These are phyloP conservation scores for Drosophila maculinotata DNA, from an alignment of 2,888 invertebrate species.

Conservation along the genomic window DNA sequence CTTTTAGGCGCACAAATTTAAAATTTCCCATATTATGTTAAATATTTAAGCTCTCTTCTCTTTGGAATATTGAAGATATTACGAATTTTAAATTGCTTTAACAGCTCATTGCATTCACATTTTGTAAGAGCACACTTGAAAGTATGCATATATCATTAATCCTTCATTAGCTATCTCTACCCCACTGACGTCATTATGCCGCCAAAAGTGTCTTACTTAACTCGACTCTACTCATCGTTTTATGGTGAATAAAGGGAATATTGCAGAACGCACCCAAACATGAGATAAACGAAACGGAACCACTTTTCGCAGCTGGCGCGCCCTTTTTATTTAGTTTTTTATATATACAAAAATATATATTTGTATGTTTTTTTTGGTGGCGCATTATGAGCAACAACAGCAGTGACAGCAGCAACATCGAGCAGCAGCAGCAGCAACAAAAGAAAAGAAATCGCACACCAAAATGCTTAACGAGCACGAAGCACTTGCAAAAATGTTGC, in stretches of 20 bases:
- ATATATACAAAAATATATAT: neutral
- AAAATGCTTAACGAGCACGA: constrained; percentile 83
- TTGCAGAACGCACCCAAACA: constrained; percentile 54
- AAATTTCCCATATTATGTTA: too few species aligned
- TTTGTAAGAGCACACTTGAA: neutral
- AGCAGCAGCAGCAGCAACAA: constrained; percentile 43
- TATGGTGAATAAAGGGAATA: constrained; percentile 18
- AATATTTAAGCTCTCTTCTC: too few species aligned
- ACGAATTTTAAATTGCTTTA: neutral
- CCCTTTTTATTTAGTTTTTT: constrained; percentile 50
- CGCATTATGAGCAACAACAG: constrained; percentile 65
- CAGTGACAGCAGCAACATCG: constrained; percentile 27
- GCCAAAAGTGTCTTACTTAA: constrained; percentile 16
- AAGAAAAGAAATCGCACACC: constrained; percentile 65
- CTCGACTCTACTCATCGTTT: constrained; percentile 27
- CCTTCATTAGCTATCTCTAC: constrained; percentile 35
- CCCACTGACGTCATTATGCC: constrained; percentile 43
- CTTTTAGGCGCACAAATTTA: neutral
- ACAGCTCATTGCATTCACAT: neutral
- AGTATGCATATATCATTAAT: constrained; percentile 18
- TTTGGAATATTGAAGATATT: too few species aligned
- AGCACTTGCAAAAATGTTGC: constrained; percentile 75
- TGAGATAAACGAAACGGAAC: constrained; percentile 83
- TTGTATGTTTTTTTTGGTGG: constrained; percentile 32
- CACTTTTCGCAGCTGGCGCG: constrained; percentile 69